A percentile compares a stretch with the other conserved stretches of the same genome.
These are phyloP conservation scores for Apis laboriosa DNA, from an alignment of 1,140 invertebrate genomes.

Conservation along the genomic window DNA sequence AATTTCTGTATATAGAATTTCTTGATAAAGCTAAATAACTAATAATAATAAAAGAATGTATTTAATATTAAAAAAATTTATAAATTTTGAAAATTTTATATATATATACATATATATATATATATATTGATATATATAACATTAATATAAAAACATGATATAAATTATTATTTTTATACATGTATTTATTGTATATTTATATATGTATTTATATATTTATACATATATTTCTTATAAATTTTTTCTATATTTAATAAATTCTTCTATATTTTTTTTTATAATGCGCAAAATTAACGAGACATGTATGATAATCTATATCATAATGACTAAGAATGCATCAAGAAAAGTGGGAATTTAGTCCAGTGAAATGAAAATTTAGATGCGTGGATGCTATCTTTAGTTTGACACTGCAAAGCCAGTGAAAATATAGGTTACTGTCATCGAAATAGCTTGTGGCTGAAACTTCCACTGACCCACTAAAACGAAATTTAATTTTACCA, in stretches of 20 bases:
- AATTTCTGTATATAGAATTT: no score
- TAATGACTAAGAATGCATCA: background rate
- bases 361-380: slow-evolving; percentile 69
- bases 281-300: background rate
- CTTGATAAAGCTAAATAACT: background rate
- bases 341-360: slow-evolving; percentile 53
- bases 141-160: background rate
- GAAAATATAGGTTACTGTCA: slow-evolving; percentile 65
- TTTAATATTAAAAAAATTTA: background rate
- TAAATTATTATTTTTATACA: background rate
- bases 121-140: background rate
- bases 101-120: background rate
- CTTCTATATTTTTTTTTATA: background rate
- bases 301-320: background rate
- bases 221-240: background rate
- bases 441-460: slow-evolving; percentile 60
- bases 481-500: slow-evolving; percentile 52
- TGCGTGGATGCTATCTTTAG: slow-evolving; percentile 64
- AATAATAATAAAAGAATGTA: background rate
- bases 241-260: no score
- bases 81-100: background rate
- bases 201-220: no score
- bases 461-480: slow-evolving; percentile 57
- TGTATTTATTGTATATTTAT: background rate
- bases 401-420: slow-evolving; percentile 62